Evolutionary conservation across 2,888 invertebrate genomes (phyloP), one percentile per base, ranked within the genome.

Genomic region (Phragmatobia fuliginosa): DNA sequence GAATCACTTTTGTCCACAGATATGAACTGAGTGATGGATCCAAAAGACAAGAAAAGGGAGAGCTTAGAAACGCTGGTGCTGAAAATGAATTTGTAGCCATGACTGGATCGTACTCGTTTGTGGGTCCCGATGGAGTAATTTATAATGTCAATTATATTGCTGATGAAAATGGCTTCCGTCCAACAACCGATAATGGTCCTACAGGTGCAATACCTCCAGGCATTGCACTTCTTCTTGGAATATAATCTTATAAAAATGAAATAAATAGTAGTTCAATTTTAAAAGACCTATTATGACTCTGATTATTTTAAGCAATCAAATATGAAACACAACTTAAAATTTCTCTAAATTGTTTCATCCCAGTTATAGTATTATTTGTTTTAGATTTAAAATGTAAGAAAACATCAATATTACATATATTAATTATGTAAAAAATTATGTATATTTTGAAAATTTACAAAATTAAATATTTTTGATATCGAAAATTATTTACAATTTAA

Each of bases 161-260:
- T 38, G 96, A 96, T 76, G 96, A 96, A 80, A 95, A 95, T 78
- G 96, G 96, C 11, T 96, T 91, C 92, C 94, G 94, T 74, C 95
- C 96, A 2, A 88, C 85, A n/a, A 89, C 91, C n/a, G 89, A 90
- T 58, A 89, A 91, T 70, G 88, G 89, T 0, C 87, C 89, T 0
- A 88, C 88, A 0, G 91, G 92, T 14, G 84, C 74, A 0, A 75
- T 92, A 2, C 90, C 92, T 2, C 71, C 88, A 0, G 90, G 81
- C 0, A 89, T 92, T 7, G 89, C 91, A 4, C 90, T 91, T 21
- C 88, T 93, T 38, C 83, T 90, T 32, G 92, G 92, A 80, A 91
- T 78, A 90, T 66, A 2, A 25, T 5, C 52, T 71, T 73, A 62
- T 62, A 61, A 2, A 65, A 38, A n/a, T n/a, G n/a, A n/a, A 70